phyloP scores from a whole-genome alignment of 2,113 vertebrate species.

The Aspidoscelis tigris region DNA sequence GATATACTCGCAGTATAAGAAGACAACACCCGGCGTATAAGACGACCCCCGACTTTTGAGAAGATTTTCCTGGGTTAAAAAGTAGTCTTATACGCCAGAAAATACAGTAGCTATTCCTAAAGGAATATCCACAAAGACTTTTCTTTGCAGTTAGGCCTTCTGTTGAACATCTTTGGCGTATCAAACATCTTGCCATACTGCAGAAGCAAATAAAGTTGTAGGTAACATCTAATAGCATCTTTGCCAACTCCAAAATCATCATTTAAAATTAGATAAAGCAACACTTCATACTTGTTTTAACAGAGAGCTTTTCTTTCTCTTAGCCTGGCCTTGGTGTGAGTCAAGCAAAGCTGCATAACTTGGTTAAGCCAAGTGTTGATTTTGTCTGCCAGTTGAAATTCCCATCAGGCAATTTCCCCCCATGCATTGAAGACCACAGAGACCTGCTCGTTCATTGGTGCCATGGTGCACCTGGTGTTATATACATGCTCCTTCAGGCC shows the following conservation, averaged over 20 bases:
- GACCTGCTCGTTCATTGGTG: conserved; percentile 97
- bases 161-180: not conserved
- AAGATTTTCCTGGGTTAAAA: too few relatives aligned
- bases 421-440: conserved; percentile 86
- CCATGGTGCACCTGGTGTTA: conserved; percentile 90
- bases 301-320: conserved; percentile 18
- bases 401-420: conserved; percentile 91
- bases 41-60: too few relatives aligned
- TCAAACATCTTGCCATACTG: not conserved
- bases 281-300: not conserved
- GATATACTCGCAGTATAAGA: too few relatives aligned
- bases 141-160: not conserved
- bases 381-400: conserved; percentile 88
- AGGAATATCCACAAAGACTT: too few relatives aligned
- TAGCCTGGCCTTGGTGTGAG: conserved; percentile 77
- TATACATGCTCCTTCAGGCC: conserved; percentile 96
- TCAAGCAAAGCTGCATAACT: conserved; percentile 76
- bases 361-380: conserved; percentile 93
- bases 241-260: not conserved
- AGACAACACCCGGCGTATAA: too few relatives aligned
- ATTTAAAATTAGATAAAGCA: not conserved
- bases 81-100: too few relatives aligned
- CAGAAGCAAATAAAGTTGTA: not conserved
- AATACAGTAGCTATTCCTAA: too few relatives aligned
- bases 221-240: not conserved